A percentile compares a stretch with the other conserved stretches of the same genome.
Evolutionary conservation across 1,140 invertebrate genomes (phyloP).

Genomic region (Halyomorpha halys): DNA sequence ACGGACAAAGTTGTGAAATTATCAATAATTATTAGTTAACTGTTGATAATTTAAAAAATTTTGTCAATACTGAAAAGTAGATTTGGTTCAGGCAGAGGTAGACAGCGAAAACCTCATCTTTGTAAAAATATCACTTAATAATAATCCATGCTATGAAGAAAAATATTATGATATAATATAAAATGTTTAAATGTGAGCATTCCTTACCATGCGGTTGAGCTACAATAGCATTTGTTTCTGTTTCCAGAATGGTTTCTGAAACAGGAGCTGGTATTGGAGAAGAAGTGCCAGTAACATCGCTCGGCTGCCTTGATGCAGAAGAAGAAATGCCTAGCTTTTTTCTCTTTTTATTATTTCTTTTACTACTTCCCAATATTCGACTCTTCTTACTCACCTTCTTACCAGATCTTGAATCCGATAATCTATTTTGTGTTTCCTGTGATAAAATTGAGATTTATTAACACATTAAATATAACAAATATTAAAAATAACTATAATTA

Average conservation of each 20-base stretch:
- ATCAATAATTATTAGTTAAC: too few relatives aligned
- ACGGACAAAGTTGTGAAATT: too few relatives aligned
- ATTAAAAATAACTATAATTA: too few relatives aligned
- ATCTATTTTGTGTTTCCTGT: constrained; percentile 20
- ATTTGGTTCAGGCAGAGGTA: too few relatives aligned
- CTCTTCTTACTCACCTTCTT: constrained; percentile 25
- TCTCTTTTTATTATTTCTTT: constrained; percentile 25
- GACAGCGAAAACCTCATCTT: too few relatives aligned
- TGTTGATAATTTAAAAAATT: too few relatives aligned
- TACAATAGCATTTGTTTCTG: not conserved
- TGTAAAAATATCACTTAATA: too few relatives aligned
- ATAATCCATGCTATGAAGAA: too few relatives aligned
- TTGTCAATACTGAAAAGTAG: too few relatives aligned
- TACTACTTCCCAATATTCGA: constrained; percentile 24
- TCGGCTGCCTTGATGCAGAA: not conserved
- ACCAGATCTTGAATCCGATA: constrained; percentile 13
- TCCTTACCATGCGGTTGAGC: not conserved
- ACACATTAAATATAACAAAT: too few relatives aligned
- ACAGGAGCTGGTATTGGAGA: constrained; percentile 4
- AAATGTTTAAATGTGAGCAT: too few relatives aligned
- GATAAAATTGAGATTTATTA: not conserved
- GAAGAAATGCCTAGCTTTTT: constrained; percentile 17
- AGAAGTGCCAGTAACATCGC: not conserved
- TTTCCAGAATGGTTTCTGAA: not conserved
- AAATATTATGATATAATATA: too few relatives aligned